A percentile compares a stretch with the other conserved stretches of the same genome.
These are phyloP conservation scores for Drosophila emarginata DNA, from an alignment of 2,888 invertebrate genomes.

Conservation along the genomic window DNA sequence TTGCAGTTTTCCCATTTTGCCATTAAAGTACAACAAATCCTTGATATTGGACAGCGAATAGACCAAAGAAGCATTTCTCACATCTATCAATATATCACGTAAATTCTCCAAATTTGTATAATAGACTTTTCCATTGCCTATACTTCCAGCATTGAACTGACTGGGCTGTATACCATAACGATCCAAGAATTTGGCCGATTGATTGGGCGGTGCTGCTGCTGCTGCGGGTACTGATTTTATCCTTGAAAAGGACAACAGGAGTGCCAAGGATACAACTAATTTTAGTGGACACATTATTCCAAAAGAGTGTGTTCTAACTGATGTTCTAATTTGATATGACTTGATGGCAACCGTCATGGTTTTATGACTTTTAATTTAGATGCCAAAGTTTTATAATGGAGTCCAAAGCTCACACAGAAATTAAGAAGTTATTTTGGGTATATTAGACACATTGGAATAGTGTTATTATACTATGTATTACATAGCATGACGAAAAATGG, in stretches of 20 bases:
- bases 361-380: background rate
- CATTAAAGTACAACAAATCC: conserved; percentile 32
- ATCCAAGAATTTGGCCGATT: conserved; percentile 19
- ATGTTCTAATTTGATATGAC: background rate
- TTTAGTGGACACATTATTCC: background rate
- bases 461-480: too few relatives aligned
- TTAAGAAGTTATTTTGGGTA: background rate
- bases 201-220: conserved; percentile 16
- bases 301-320: background rate
- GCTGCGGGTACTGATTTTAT: background rate
- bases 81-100: conserved; percentile 40
- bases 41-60: conserved; percentile 11
- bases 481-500: too few relatives aligned
- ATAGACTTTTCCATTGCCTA: conserved; percentile 47
- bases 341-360: background rate
- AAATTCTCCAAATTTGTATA: conserved; percentile 56
- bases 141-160: conserved; percentile 19
- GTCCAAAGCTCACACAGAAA: background rate
- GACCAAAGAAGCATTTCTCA: conserved; percentile 42
- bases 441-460: background rate
- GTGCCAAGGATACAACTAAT: background rate
- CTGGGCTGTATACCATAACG: conserved; percentile 37
- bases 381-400: background rate
- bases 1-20: conserved; percentile 71
- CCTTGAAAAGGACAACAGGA: background rate